Conservation (phyloP, 2,888 invertebrate species). For the Leptinotarsa peninsularis region DNA sequence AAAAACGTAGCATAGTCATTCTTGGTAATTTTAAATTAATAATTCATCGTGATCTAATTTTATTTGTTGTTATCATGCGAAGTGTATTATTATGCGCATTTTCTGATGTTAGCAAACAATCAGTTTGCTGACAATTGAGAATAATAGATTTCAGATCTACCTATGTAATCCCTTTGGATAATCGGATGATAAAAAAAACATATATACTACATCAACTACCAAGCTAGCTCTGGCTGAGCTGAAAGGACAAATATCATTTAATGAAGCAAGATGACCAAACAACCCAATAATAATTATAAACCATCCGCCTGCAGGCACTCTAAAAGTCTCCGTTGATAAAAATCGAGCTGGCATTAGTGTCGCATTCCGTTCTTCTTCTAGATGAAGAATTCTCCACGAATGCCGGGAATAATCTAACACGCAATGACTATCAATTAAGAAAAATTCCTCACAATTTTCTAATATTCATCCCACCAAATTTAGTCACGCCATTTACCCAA, state of each 20-base stretch:
- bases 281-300: neutral
- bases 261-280: neutral
- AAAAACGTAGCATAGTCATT: slow-evolving; percentile 1
- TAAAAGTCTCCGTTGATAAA: neutral
- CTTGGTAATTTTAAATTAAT: neutral
- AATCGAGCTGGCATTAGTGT: neutral
- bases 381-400: neutral
- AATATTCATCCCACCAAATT: slow-evolving; percentile 24
- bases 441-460: slow-evolving; percentile 27
- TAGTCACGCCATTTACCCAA: slow-evolving; percentile 22
- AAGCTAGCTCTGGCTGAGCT: no score
- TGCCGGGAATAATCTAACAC: slow-evolving; percentile 6
- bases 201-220: no score
- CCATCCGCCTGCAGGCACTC: neutral
- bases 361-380: neutral
- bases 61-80: slow-evolving; percentile 4
- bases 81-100: neutral
- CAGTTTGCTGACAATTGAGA: neutral
- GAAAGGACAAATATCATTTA: neutral
- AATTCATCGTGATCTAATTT: neutral
- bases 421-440: slow-evolving; percentile 22
- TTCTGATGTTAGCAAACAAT: neutral
- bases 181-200: no score
- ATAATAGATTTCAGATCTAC: no score
- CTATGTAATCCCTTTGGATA: no score